Evolutionary conservation across 2,888 invertebrate species (phyloP).

Genomic region (Listrodromus nycthemerus): DNA sequence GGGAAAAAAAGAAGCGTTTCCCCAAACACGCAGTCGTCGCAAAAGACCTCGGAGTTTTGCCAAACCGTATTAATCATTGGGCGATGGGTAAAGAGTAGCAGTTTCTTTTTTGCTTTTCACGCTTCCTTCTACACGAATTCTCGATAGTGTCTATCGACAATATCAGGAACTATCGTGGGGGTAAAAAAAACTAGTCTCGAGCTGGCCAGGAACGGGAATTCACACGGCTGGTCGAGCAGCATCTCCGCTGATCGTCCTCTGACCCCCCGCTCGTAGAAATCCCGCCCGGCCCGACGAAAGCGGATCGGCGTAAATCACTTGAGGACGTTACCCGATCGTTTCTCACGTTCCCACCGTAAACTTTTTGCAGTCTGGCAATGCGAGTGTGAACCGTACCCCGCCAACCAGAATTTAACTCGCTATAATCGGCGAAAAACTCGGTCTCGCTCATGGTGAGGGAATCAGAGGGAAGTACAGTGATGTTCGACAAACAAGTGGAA

Average conservation of each 20-base stretch:
- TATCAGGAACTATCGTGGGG: slow-evolving; percentile 31
- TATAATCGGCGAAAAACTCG: slow-evolving; percentile 55
- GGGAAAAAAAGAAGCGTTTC: slow-evolving; percentile 10
- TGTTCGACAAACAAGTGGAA: background rate
- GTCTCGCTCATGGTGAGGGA: background rate
- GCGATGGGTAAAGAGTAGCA: slow-evolving; percentile 9
- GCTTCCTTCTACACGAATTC: slow-evolving; percentile 27
- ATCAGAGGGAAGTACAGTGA: background rate
- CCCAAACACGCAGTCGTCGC: slow-evolving; percentile 15
- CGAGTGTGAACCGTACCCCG: slow-evolving; percentile 41
- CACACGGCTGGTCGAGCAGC: slow-evolving; percentile 64
- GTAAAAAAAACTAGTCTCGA: slow-evolving; percentile 41
- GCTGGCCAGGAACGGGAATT: slow-evolving; percentile 61
- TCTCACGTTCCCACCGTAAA: slow-evolving; percentile 65
- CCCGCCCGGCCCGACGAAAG: slow-evolving; percentile 54
- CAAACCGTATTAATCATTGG: slow-evolving; percentile 41
- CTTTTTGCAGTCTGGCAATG: slow-evolving; percentile 50
- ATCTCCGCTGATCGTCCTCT: slow-evolving; percentile 48
- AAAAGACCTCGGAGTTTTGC: slow-evolving; percentile 5
- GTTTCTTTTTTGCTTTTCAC: slow-evolving; percentile 9
- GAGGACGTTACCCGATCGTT: slow-evolving; percentile 67
- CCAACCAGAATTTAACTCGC: slow-evolving; percentile 44
- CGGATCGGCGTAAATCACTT: slow-evolving; percentile 68
- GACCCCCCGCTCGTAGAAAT: slow-evolving; percentile 2
- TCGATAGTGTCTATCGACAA: slow-evolving; percentile 60